These are phyloP conservation scores for Rhogogaster chlorosoma DNA, from an alignment of 2,888 invertebrate genomes.

Conservation along the genomic window DNA sequence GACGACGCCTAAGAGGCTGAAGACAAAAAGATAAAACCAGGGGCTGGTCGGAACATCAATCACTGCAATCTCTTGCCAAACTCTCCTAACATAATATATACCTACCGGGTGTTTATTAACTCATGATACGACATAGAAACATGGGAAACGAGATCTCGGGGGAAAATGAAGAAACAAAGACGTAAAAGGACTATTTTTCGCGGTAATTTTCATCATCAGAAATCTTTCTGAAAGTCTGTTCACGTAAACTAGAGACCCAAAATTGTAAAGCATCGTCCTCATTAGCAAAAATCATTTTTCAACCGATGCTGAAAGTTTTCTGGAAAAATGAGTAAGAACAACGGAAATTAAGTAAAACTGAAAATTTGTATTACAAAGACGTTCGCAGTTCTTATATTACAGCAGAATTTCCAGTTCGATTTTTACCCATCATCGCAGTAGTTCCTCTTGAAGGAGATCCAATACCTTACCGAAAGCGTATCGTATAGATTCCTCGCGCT, in stretches of 20 bases:
- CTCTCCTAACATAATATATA: not conserved
- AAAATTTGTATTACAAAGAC: not conserved
- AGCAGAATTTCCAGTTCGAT: not conserved
- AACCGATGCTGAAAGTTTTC: too few species aligned
- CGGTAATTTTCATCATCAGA: not conserved
- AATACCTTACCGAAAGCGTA: not conserved
- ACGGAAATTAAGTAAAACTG: too few species aligned
- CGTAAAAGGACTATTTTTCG: not conserved
- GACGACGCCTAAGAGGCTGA: not conserved
- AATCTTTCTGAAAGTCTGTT: not conserved
- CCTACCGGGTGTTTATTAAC: not conserved
- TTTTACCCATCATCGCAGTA: not conserved
- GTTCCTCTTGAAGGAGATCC: not conserved
- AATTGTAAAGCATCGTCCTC: too few species aligned
- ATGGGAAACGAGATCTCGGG: not conserved
- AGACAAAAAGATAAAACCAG: slow-evolving; percentile 19
- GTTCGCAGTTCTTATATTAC: not conserved
- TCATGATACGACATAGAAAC: not conserved
- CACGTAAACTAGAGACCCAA: too few species aligned
- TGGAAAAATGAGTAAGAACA: too few species aligned
- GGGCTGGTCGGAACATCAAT: not conserved
- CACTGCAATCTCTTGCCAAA: slow-evolving; percentile 8
- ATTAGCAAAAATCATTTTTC: too few species aligned
- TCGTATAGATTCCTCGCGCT: not conserved
- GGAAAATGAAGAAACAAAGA: not conserved